phyloP scores from a whole-genome alignment of 2,113 vertebrate genomes.

The Lonchura striata region DNA sequence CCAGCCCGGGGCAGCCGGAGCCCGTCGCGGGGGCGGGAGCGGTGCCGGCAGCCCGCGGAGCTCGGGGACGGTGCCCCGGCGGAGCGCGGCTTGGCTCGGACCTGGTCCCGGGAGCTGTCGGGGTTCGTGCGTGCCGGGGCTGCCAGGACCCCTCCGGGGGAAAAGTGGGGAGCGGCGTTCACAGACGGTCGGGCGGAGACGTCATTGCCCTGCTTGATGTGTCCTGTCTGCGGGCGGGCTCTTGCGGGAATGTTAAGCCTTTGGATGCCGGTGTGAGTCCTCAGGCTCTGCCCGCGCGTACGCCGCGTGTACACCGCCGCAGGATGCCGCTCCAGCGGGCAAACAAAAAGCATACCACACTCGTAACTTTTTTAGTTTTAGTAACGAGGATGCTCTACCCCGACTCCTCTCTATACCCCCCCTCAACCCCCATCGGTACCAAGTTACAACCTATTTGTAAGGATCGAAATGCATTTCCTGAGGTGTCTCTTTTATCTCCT shows the following conservation, averaged over 20 bases:
- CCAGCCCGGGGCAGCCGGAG: no score
- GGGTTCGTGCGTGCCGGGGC: neutral
- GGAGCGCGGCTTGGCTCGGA: no score
- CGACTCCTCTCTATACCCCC: no score
- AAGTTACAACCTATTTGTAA: neutral
- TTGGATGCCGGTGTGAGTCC: fast-evolving
- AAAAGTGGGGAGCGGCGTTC: neutral
- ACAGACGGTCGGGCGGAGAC: neutral
- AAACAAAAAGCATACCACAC: fast-evolving
- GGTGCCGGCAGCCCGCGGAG: neutral
- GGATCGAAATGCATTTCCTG: neutral
- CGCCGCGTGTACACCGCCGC: neutral
- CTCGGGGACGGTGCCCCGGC: no score
- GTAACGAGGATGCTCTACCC: neutral
- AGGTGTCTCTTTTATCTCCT: neutral
- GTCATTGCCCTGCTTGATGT: neutral
- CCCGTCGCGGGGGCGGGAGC: neutral
- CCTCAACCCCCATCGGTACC: fast-evolving
- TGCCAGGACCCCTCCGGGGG: neutral
- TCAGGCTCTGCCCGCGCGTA: neutral
- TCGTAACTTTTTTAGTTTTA: neutral
- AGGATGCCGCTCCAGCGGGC: neutral
- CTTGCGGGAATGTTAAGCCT: neutral
- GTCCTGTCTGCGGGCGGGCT: neutral
- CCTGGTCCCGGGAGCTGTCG: neutral